phyloP scores from a whole-genome alignment of 1,140 invertebrate genomes.

The Diabrotica virgifera region DNA sequence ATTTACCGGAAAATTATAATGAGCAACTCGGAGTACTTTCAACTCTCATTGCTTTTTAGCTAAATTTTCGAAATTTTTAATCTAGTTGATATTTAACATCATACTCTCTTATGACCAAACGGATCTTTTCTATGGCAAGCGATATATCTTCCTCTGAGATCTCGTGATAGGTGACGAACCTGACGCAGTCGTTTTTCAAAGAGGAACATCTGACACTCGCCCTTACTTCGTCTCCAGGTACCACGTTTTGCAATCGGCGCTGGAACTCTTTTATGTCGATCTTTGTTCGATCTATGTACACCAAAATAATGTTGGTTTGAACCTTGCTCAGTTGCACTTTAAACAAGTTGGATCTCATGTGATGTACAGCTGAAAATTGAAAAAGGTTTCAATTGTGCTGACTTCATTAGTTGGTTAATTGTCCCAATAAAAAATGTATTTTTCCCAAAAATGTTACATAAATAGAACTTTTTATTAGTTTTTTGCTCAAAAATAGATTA shows the following conservation, averaged over 20 bases:
- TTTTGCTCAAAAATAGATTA: too few species aligned
- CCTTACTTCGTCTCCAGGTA: slow-evolving; percentile 55
- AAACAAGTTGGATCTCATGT: slow-evolving; percentile 52
- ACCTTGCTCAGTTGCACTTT: slow-evolving; percentile 62
- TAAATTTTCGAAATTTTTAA: too few species aligned
- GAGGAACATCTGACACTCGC: slow-evolving; percentile 56
- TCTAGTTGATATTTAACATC: slow-evolving; percentile 35
- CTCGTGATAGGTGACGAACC: slow-evolving; percentile 68
- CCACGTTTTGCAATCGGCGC: slow-evolving; percentile 54
- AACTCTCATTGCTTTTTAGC: too few species aligned
- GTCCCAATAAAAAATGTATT: too few species aligned
- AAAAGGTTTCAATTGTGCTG: not conserved
- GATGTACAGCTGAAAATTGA: slow-evolving; percentile 58
- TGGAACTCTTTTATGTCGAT: slow-evolving; percentile 57
- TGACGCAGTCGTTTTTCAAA: slow-evolving; percentile 52
- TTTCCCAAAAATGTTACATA: too few species aligned
- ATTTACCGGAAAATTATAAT: too few species aligned
- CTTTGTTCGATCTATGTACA: slow-evolving; percentile 55
- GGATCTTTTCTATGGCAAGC: slow-evolving; percentile 63
- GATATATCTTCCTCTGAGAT: slow-evolving; percentile 60
- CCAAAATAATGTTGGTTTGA: slow-evolving; percentile 78
- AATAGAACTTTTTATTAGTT: too few species aligned
- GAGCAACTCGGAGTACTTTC: too few species aligned
- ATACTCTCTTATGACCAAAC: slow-evolving; percentile 58
- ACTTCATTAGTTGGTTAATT: too few species aligned